Evolutionary conservation across 2,113 vertebrate genomes (phyloP).

Genomic region (Pedionomus torquatus): DNA sequence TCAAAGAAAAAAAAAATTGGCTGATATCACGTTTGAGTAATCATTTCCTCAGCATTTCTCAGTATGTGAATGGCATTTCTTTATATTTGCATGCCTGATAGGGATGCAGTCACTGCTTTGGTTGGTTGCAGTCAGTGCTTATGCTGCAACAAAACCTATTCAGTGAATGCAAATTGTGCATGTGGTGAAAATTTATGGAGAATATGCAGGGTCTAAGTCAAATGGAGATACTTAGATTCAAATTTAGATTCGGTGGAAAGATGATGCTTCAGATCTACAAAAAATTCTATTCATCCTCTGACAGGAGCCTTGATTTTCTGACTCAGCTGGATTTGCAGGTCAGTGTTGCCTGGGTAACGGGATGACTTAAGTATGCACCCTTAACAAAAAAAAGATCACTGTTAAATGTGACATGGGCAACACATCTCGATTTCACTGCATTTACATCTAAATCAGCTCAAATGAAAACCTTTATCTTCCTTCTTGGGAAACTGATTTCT

Average conservation of each 20-base stretch:
- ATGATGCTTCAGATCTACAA: not conserved
- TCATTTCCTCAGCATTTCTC: not conserved
- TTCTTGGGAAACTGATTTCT: not conserved
- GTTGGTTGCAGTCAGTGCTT: not conserved
- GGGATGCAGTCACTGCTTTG: not conserved
- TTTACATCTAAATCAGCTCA: not conserved
- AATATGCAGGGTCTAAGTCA: not conserved
- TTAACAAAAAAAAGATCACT: not conserved
- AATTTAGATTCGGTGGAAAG: not conserved
- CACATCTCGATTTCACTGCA: not conserved
- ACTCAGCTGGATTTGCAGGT: not conserved
- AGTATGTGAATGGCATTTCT: not conserved
- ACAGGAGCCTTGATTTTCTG: not conserved
- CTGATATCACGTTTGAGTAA: not conserved
- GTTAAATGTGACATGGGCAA: not conserved
- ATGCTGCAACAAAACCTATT: not conserved
- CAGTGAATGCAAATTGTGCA: not conserved
- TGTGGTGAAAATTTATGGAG: not conserved
- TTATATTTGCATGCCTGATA: not conserved
- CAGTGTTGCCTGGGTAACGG: not conserved
- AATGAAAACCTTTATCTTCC: not conserved
- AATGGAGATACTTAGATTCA: not conserved
- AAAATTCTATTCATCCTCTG: not conserved
- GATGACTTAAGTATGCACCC: accelerated
- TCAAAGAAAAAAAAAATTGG: too few species aligned